Conservation (phyloP, 2,797 vertebrate species). For the Oceanodroma leucorhoa region DNA sequence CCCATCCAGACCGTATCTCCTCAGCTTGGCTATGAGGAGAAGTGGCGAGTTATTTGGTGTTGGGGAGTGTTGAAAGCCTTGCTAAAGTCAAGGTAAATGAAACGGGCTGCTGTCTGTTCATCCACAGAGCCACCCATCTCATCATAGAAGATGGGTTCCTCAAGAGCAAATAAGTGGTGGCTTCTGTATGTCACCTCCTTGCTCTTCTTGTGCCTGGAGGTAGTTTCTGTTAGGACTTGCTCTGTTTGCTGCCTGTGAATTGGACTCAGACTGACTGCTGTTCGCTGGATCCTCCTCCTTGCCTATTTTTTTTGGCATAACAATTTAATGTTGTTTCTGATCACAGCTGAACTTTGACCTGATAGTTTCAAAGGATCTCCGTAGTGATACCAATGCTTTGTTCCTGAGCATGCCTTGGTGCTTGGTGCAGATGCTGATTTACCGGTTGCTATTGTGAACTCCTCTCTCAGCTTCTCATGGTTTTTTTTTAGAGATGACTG, state of each 20-base stretch:
- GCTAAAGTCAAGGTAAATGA: neutral
- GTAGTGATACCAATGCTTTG: neutral
- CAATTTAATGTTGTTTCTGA: neutral
- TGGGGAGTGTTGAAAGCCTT: neutral
- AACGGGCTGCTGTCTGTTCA: neutral
- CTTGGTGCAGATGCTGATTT: neutral
- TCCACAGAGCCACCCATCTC: neutral
- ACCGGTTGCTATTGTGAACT: neutral
- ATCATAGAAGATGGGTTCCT: neutral
- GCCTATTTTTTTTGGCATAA: neutral
- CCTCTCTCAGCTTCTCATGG: neutral
- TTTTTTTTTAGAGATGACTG: neutral
- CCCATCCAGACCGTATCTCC: neutral
- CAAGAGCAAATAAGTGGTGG: neutral
- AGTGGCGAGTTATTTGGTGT: neutral
- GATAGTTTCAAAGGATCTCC: neutral
- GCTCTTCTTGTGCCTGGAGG: neutral
- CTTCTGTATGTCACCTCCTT: neutral
- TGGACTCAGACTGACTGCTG: neutral
- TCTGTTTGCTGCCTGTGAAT: neutral
- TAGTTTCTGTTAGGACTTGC: neutral
- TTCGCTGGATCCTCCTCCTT: neutral
- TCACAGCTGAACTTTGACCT: neutral
- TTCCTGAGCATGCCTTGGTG: neutral
- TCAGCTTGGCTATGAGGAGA: neutral